Conservation (phyloP, 2,113 vertebrate genomes). For the Mormyrus lacerda region DNA sequence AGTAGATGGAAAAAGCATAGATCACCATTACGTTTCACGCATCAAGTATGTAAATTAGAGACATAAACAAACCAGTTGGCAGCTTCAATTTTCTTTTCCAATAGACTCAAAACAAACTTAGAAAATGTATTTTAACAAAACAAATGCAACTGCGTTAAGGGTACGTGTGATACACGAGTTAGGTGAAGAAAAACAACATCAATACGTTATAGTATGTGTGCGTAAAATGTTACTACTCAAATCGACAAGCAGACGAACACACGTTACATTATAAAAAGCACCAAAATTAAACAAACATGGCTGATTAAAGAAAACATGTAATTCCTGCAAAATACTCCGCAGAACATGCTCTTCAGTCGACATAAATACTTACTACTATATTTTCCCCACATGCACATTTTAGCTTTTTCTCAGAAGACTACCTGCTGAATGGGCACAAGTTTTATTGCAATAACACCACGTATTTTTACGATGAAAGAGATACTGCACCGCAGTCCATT, state of each 20-base stretch:
- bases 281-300: background rate
- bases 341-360: background rate
- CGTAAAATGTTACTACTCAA: background rate
- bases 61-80: background rate
- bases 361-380: conserved; percentile 10
- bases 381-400: background rate
- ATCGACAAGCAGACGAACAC: background rate
- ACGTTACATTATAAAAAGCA: background rate
- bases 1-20: background rate
- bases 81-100: background rate
- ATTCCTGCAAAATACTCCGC: background rate
- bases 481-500: background rate
- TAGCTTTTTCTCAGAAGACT: background rate
- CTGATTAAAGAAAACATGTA: background rate
- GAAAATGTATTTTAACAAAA: background rate
- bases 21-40: background rate
- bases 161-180: background rate
- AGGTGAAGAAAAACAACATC: background rate
- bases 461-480: background rate
- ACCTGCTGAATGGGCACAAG: background rate
- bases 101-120: background rate
- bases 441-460: background rate
- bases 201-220: background rate
- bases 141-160: background rate
- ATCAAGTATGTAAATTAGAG: background rate